phyloP scores from a whole-genome alignment of 2,797 vertebrate species.

The Pantherophis alleghaniensis region DNA sequence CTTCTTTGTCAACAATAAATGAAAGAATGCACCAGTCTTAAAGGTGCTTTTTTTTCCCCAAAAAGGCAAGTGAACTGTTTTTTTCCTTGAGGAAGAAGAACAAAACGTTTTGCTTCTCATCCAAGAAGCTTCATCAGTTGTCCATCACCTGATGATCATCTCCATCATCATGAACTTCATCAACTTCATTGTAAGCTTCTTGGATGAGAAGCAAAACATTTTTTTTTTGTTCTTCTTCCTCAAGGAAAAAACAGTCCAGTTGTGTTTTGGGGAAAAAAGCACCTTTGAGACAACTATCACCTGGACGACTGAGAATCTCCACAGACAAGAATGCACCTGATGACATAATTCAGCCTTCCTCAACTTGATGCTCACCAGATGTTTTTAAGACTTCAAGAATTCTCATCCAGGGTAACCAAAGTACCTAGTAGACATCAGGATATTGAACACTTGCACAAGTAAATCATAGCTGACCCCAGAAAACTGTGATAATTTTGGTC shows the following conservation, averaged over 20 bases:
- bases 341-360: background rate
- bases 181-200: background rate
- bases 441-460: background rate
- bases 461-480: background rate
- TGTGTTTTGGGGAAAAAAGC: background rate
- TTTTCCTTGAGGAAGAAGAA: background rate
- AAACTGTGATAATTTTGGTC: background rate
- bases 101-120: background rate
- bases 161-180: background rate
- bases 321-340: background rate
- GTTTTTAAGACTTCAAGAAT: background rate
- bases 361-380: background rate
- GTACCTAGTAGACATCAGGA: background rate
- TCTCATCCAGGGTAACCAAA: background rate
- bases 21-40: background rate
- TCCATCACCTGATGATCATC: background rate
- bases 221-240: background rate
- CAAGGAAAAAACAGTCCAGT: background rate
- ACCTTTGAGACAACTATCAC: background rate
- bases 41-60: background rate
- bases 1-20: background rate
- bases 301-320: background rate
- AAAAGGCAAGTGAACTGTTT: too few relatives aligned
- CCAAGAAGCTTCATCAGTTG: background rate
- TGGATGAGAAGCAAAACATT: background rate